Conservation (phyloP, 2,888 invertebrate genomes). For the Parnassius smintheus region DNA sequence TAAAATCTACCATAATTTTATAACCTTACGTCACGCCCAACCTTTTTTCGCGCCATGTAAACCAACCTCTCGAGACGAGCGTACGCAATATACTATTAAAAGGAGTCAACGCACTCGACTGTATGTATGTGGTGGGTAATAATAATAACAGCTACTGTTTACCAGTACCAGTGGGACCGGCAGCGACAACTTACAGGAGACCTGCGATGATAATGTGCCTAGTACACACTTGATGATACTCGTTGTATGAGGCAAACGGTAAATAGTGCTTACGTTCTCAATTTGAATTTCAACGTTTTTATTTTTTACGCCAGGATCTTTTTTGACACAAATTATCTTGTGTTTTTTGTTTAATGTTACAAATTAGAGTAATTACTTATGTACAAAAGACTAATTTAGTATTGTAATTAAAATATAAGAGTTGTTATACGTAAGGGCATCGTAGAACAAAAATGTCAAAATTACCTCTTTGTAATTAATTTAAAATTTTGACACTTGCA, state of each 20-base stretch:
- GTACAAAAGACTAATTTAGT: no score
- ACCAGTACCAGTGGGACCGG: conserved; percentile 47
- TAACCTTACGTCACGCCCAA: neutral
- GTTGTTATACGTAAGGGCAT: no score
- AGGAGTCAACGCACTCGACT: conserved; percentile 71
- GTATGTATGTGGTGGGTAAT: conserved; percentile 63
- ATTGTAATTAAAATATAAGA: no score
- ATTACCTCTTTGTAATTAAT: no score
- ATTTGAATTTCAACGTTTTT: conserved; percentile 12
- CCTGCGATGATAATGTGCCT: conserved; percentile 25
- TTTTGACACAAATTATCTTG: neutral
- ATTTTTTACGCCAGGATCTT: neutral
- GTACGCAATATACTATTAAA: conserved; percentile 75
- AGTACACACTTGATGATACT: conserved; percentile 23
- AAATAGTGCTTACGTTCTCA: conserved; percentile 13
- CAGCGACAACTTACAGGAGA: conserved; percentile 26
- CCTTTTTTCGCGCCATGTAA: conserved; percentile 47
- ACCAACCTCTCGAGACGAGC: conserved; percentile 40
- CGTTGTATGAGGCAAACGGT: conserved; percentile 11
- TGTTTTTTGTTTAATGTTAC: no score
- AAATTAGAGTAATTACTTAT: no score
- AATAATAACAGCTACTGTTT: conserved; percentile 77
- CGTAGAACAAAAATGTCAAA: no score
- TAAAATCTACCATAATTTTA: no score
- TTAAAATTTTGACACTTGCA: no score